Base-by-base conservation (phyloP, 1,140 invertebrate genomes). In the Diabrotica virgifera region DNA sequence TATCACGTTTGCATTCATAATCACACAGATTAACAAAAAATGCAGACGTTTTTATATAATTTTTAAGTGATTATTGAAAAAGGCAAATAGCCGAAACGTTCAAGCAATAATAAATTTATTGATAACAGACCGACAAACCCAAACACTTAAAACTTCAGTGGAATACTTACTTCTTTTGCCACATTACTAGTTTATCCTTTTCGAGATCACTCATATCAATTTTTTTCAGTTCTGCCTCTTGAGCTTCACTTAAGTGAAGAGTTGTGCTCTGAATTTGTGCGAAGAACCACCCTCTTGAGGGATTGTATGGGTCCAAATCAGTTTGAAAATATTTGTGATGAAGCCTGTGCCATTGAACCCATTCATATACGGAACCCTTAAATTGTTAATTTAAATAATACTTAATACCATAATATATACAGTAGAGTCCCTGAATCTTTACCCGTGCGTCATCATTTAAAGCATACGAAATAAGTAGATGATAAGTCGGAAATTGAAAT, bases 241-340 rank as follows among this genome's bases (percentile, higher is more conserved):
- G 86, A 51, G 91, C 83, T 0, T 85, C 84, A 70, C 93, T 92
- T 53, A 90, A 85, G 14, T 85, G 83, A 13, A 88, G 77, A n/a
- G 88, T 71, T 40, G 67, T 65, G 0, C 84, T 82, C 6, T 90
- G 78, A 37, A 97, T 81, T 70, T 98, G 95, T 8, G 94, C 84
- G 74, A 92, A 93, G 56, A 93, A 79, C 73, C 98, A 95, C 7
- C 95, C 94, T 69, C 90, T 87, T 5, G 87, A 89, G 65, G 90
- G 87, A 76, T 97, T 92, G 76, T 92, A 96, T 0, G 95, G 95
- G 79, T 99, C 96, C 52, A 89, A 87, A 63, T 96, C 88, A 0
- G 95, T 95, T 35, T 90, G 90, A 58, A 91, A 92, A 76, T 88
- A 90, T 62, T 91, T 90, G 71, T 98, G 96, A 74, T 98, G 96